These are phyloP conservation scores for Brenthis daphne DNA, from an alignment of 2,888 invertebrate species.

Conservation along the genomic window DNA sequence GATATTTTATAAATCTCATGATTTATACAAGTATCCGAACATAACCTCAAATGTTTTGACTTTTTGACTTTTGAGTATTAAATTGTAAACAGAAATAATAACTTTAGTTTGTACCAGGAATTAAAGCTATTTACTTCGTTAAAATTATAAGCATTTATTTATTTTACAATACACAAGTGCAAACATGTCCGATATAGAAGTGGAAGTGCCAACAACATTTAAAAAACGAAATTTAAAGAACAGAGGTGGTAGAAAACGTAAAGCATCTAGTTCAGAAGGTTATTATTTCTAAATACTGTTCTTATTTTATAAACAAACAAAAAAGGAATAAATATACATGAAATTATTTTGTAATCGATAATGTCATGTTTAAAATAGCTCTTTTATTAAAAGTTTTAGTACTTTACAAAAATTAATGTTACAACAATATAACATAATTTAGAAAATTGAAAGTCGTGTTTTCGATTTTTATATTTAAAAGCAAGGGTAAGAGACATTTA, in stretches of 20 bases:
- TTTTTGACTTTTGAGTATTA: neutral
- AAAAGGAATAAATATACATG: neutral
- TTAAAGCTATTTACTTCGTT: too few species aligned
- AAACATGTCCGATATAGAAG: slow-evolving; percentile 70
- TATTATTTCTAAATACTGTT: slow-evolving; percentile 27
- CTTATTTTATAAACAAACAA: neutral
- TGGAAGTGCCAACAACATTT: slow-evolving; percentile 74
- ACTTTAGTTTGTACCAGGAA: too few species aligned
- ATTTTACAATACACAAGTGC: neutral
- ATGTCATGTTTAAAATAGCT: too few species aligned
- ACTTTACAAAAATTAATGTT: too few species aligned
- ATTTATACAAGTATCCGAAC: slow-evolving; percentile 21
- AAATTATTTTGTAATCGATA: neutral
- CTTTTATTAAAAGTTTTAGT: too few species aligned
- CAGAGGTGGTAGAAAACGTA: slow-evolving; percentile 83
- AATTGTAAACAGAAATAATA: slow-evolving; percentile 1
- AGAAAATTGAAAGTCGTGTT: too few species aligned
- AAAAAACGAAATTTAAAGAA: slow-evolving; percentile 85
- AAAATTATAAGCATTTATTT: neutral
- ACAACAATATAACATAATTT: too few species aligned
- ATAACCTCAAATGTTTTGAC: slow-evolving; percentile 23
- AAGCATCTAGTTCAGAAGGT: slow-evolving; percentile 81
- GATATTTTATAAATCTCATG: neutral
- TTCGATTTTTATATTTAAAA: too few species aligned
- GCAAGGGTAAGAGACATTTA: too few species aligned